A percentile compares a stretch with the other conserved stretches of the same genome.
Conservation (phyloP, 2,113 vertebrate species). For the Erythrolamprus reginae region DNA sequence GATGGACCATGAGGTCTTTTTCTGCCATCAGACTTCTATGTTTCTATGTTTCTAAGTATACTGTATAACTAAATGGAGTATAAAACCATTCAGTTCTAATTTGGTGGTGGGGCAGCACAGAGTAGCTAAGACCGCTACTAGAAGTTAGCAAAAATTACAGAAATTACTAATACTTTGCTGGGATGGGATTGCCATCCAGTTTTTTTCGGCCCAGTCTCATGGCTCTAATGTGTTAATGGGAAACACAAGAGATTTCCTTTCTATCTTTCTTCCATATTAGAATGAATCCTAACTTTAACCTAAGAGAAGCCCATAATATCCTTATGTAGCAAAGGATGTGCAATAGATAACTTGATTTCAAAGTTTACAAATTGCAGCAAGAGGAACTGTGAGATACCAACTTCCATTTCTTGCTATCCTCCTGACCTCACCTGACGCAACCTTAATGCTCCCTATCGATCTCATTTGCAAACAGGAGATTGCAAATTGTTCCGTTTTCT, state of each 20-base stretch:
- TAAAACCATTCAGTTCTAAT: neutral
- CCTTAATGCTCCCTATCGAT: neutral
- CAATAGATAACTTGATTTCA: neutral
- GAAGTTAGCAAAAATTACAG: neutral
- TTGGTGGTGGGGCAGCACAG: neutral
- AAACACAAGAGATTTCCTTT: neutral
- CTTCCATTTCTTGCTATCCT: neutral
- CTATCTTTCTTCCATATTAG: neutral
- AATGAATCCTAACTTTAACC: neutral
- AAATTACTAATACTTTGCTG: neutral
- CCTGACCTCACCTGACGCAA: neutral
- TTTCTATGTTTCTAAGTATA: no score
- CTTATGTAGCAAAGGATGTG: neutral
- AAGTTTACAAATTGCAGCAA: neutral
- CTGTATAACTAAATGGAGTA: neutral
- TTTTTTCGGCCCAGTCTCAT: neutral
- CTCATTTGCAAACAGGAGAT: neutral
- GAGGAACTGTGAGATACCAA: neutral
- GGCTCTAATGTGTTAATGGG: neutral
- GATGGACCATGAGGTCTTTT: no score
- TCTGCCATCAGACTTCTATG: no score
- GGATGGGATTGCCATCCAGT: neutral
- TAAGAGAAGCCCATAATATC: neutral
- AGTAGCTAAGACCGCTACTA: neutral
- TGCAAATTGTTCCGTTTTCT: neutral